Percentiles rank a stretch among this genome's conserved stretches.
Conservation (phyloP, 2,888 invertebrate species). For the Tachina fera region DNA sequence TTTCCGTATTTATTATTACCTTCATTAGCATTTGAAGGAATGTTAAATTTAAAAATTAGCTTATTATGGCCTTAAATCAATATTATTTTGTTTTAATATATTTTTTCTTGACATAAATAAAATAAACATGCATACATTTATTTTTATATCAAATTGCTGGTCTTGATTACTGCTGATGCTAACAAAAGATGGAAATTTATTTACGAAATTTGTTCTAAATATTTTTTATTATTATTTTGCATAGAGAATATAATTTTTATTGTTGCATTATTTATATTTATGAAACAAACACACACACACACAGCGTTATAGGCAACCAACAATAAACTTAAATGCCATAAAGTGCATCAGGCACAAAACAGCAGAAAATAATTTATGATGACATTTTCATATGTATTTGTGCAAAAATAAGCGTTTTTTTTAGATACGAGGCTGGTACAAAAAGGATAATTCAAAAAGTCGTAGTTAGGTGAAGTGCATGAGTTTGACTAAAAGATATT, state of each 20-base stretch:
- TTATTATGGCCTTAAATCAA: constrained; percentile 42
- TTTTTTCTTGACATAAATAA: not conserved
- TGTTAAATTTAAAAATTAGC: constrained; percentile 8
- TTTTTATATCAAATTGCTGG: constrained; percentile 24
- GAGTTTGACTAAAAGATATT: too few relatives aligned
- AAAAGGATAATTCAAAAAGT: not conserved
- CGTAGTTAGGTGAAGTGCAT: not conserved
- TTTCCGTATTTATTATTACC: constrained; percentile 11
- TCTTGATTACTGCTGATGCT: constrained; percentile 58
- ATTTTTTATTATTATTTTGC: not conserved
- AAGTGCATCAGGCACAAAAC: constrained; percentile 68
- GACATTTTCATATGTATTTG: constrained; percentile 8
- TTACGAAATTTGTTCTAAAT: constrained; percentile 25
- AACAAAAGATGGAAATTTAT: constrained; percentile 36
- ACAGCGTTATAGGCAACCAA: constrained; percentile 33
- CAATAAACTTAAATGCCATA: constrained; percentile 61
- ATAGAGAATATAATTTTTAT: constrained; percentile 23
- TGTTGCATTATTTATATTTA: constrained; percentile 29
- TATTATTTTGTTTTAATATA: not conserved
- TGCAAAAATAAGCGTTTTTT: not conserved
- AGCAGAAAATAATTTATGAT: constrained; percentile 67
- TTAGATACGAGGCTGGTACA: not conserved
- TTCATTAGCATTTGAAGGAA: not conserved
- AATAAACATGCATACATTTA: not conserved
- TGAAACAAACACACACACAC: not conserved